Evolutionary conservation across 2,113 vertebrate species (phyloP).

Genomic region (Rhea americana): DNA sequence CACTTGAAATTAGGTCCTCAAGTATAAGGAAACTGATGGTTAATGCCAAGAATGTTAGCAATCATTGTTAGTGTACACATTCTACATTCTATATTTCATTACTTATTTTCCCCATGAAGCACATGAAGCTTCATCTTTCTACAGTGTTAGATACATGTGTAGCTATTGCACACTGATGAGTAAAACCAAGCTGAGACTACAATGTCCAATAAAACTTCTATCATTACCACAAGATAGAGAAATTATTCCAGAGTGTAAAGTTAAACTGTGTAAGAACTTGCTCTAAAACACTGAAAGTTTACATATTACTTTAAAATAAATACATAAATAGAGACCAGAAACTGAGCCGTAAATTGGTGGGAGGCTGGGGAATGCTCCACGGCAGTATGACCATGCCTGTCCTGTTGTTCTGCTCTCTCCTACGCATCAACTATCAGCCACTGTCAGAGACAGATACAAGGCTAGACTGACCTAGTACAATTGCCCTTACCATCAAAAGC

Average conservation of each 20-base stretch:
- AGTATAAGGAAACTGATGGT: background rate
- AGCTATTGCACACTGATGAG: background rate
- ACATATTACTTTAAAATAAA: background rate
- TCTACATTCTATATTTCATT: background rate
- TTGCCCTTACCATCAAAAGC: background rate
- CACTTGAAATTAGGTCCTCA: background rate
- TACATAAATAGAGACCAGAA: background rate
- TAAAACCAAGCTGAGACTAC: background rate
- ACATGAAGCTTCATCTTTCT: background rate
- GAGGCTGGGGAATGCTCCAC: background rate
- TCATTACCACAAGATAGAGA: background rate
- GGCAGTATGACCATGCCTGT: background rate
- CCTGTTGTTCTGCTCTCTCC: background rate
- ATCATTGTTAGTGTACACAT: background rate
- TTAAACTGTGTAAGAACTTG: background rate
- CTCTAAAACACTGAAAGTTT: background rate
- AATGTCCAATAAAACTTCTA: background rate
- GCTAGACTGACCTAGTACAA: background rate
- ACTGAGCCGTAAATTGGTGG: background rate
- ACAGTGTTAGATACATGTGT: background rate
- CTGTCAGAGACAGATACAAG: background rate
- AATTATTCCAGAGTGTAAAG: background rate
- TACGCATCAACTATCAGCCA: background rate
- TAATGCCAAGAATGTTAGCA: background rate
- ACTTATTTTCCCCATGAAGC: rapidly evolving